Conservation (phyloP, 2,113 vertebrate species). For the Crotalus tigris region DNA sequence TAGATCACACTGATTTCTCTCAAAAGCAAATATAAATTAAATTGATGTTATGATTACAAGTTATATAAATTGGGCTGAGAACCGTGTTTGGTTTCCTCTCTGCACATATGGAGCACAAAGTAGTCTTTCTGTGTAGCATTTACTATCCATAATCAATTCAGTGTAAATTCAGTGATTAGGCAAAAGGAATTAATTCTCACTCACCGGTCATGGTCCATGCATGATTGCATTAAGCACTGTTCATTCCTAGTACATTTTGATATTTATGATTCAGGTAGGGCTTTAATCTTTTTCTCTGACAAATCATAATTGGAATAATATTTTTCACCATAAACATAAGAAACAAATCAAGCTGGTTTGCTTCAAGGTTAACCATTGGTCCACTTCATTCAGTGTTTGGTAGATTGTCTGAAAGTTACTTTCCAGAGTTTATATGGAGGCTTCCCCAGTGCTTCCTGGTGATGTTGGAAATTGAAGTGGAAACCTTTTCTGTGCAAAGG, state of each 20-base stretch:
- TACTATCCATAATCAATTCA: background rate
- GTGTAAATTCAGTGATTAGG: background rate
- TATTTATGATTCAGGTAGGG: background rate
- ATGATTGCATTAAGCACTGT: background rate
- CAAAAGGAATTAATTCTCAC: background rate
- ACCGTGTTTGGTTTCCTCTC: background rate
- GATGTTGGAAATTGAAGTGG: background rate
- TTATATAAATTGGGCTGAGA: background rate
- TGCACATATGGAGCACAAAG: background rate
- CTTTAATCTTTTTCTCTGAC: background rate
- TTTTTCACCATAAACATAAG: background rate
- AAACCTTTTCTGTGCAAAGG: background rate
- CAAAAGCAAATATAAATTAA: background rate
- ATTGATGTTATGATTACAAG: background rate
- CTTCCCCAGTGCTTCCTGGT: background rate
- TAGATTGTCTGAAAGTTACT: background rate
- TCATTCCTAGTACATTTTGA: background rate
- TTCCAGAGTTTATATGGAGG: background rate
- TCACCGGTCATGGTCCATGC: background rate
- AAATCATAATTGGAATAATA: background rate
- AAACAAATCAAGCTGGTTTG: background rate
- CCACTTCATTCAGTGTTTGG: background rate
- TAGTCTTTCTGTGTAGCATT: background rate
- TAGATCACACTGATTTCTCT: background rate
- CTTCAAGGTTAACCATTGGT: background rate